These are phyloP conservation scores for Arbacia lixula DNA, from an alignment of 53 echinoderm and acorn worm species.

Conservation along the genomic window DNA sequence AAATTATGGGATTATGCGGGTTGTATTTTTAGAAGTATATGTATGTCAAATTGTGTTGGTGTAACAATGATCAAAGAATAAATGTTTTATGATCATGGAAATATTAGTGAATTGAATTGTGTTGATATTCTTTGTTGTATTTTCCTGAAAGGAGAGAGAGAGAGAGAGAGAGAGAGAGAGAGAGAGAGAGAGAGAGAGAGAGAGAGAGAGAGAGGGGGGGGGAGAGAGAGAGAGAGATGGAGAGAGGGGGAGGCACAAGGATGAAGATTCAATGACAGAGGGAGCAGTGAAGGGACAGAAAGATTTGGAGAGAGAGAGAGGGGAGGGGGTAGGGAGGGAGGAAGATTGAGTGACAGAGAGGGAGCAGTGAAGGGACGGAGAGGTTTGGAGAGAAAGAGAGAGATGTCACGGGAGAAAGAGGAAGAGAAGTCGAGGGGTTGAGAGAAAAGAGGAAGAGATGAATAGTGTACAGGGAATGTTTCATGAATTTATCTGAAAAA, in stretches of 20 bases:
- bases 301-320: neutral
- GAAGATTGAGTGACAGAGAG: neutral
- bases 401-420: neutral
- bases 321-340: neutral
- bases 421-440: neutral
- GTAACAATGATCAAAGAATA: slow-evolving; percentile 29
- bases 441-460: neutral
- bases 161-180: neutral
- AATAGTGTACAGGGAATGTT: neutral
- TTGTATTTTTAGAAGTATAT: slow-evolving; percentile 32
- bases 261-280: neutral
- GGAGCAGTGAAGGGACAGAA: neutral
- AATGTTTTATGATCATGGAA: slow-evolving; percentile 38
- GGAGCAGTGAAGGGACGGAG: neutral
- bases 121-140: neutral
- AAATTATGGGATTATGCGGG: slow-evolving; percentile 40
- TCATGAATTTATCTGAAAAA: too few relatives aligned
- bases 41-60: slow-evolving; percentile 26
- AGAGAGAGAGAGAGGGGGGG: neutral
- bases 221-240: neutral
- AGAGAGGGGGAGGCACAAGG: neutral
- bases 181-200: neutral
- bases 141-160: neutral
- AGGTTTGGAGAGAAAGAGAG: neutral
- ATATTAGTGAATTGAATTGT: neutral